These are phyloP conservation scores for Poliocrania exsul DNA, from an alignment of 2,797 vertebrate species.

Conservation along the genomic window DNA sequence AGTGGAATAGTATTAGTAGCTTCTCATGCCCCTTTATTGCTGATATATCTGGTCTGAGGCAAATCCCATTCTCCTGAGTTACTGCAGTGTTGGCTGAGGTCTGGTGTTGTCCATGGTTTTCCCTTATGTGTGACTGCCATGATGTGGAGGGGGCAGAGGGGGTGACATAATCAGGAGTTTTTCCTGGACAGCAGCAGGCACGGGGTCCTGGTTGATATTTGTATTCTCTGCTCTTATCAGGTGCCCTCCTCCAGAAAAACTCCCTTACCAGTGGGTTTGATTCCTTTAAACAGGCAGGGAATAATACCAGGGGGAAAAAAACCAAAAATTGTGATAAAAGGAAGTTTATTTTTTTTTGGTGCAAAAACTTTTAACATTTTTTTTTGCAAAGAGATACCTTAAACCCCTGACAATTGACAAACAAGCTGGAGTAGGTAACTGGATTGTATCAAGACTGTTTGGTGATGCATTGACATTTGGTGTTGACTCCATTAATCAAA, in stretches of 20 bases:
- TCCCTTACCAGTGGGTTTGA: background rate
- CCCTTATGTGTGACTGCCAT: background rate
- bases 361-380: background rate
- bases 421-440: background rate
- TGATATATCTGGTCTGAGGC: background rate
- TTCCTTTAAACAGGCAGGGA: background rate
- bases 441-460: slow-evolving; percentile 5
- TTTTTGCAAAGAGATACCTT: background rate
- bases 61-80: background rate
- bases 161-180: background rate
- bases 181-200: background rate
- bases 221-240: background rate
- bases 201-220: background rate
- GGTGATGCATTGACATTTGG: slow-evolving; percentile 41
- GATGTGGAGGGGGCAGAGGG: background rate
- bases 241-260: background rate
- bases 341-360: background rate
- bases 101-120: background rate
- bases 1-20: background rate
- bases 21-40: background rate
- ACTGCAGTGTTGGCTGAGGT: background rate
- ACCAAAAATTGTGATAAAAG: background rate
- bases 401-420: background rate
- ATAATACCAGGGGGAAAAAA: background rate
- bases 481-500: slow-evolving; percentile 55